Base-by-base conservation (phyloP, 2,113 vertebrate genomes). In the Chaetorhynchus papuensis region DNA sequence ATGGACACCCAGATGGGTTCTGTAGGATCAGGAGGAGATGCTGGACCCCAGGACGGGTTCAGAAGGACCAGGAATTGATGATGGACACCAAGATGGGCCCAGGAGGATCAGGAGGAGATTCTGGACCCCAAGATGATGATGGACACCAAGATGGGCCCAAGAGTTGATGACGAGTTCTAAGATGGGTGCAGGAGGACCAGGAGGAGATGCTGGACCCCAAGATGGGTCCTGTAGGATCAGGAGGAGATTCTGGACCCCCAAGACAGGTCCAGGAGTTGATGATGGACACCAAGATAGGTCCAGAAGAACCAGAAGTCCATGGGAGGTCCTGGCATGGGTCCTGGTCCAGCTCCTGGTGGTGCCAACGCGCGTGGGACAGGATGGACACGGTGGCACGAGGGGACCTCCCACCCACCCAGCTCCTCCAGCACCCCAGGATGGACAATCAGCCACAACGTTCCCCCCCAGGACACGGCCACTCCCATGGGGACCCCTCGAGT, bases 371-470 rank as follows among this genome's bases (percentile, higher is more conserved):
- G 27, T 22, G 72, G 66, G 21, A 14, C 60, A 7, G 15, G 65
- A 41, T 4, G 78, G 74, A 26, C 61, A 44, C 5, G 2, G 13
- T 6, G 75, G 47, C 6, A 10, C 1, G 0, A 1, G 19, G 4
- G 37, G 82, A 47, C 7, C 13, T 50, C 72, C 37, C 6, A 20
- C 54, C 94, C 83, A 53, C 23, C 24, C 77, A 33, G 54, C 50
- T 92, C 63, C 68, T 83, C 69, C 78, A 53, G 37, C 50, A 60
- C 53, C 77, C 52, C 37, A 27, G 26, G 35, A 5, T n/a, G 69
- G 78, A 22, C 86, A 53, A 20, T 8, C 0, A 2, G 2, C 76
- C 31, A 4, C 56, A 9, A 21, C 0, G 3, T n/a, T 22, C 22
- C 27, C 17, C 50, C 27, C 12, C 2, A 0, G 50, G 50, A 13